Evolutionary conservation across 2,113 vertebrate species (phyloP).

Genomic region (Coracopsis vasa): DNA sequence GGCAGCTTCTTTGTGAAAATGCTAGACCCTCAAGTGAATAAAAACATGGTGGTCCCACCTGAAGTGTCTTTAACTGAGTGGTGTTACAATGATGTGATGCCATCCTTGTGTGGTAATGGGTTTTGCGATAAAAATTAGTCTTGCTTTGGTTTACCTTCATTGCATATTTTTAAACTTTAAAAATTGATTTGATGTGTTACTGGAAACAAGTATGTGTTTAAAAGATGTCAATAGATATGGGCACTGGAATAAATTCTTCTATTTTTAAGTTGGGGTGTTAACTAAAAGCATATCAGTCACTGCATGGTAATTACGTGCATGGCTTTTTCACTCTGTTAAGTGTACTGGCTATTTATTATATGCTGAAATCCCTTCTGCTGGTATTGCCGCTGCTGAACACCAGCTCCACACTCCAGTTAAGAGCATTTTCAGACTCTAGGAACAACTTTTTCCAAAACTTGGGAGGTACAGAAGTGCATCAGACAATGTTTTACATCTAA

Average conservation of each 20-base stretch:
- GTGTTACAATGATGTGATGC: neutral
- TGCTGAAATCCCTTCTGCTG: neutral
- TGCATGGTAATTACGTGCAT: accelerated
- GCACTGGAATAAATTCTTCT: neutral
- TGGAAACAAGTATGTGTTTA: neutral
- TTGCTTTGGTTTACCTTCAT: neutral
- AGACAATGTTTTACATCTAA: accelerated
- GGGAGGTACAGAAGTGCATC: neutral
- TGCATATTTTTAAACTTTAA: neutral
- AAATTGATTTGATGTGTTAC: neutral
- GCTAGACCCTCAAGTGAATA: neutral
- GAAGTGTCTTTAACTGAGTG: too few species aligned
- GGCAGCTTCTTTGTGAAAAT: neutral
- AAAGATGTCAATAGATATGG: accelerated
- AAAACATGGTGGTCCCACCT: neutral
- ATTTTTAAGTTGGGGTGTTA: neutral
- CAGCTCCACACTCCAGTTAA: neutral
- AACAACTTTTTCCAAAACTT: neutral
- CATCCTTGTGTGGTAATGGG: neutral
- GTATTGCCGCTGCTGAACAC: accelerated
- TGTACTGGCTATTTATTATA: too few species aligned
- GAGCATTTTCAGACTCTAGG: neutral
- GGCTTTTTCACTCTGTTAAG: accelerated
- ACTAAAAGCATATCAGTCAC: accelerated
- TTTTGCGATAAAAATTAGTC: neutral